phyloP scores from a whole-genome alignment of 2,797 vertebrate genomes.

The Staurois parvus region DNA sequence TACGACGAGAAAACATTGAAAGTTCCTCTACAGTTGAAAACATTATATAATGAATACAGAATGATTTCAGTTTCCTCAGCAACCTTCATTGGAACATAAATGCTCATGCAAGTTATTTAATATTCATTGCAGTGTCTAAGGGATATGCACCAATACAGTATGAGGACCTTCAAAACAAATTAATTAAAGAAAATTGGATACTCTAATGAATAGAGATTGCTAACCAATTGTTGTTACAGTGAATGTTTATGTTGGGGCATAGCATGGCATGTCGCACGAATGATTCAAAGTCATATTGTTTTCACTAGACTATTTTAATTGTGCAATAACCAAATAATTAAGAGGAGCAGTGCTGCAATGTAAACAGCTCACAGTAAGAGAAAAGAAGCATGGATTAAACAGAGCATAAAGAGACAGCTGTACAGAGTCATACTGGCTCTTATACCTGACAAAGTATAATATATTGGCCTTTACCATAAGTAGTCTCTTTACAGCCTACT shows the following conservation, averaged over 20 bases:
- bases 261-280: slow-evolving; percentile 26
- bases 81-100: slow-evolving; percentile 43
- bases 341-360: background rate
- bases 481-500: no score
- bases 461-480: no score
- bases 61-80: slow-evolving; percentile 38
- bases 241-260: slow-evolving; percentile 34
- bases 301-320: slow-evolving; percentile 37
- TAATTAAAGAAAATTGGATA: slow-evolving; percentile 49
- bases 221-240: slow-evolving; percentile 41
- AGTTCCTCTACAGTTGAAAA: slow-evolving; percentile 3
- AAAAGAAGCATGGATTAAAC: background rate
- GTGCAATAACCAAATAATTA: slow-evolving; percentile 32
- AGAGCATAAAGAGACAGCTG: no score
- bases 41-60: slow-evolving; percentile 17
- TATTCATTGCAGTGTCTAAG: slow-evolving; percentile 44
- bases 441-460: no score
- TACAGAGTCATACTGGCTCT: no score
- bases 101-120: slow-evolving; percentile 42
- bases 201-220: slow-evolving; percentile 43
- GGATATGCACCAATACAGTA: slow-evolving; percentile 44
- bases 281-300: slow-evolving; percentile 35
- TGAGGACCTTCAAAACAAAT: slow-evolving; percentile 48
- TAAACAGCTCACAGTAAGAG: slow-evolving; percentile 5
- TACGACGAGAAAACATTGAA: background rate